phyloP scores from a whole-genome alignment of 1,140 invertebrate genomes.

The Cyclargus thomasi region DNA sequence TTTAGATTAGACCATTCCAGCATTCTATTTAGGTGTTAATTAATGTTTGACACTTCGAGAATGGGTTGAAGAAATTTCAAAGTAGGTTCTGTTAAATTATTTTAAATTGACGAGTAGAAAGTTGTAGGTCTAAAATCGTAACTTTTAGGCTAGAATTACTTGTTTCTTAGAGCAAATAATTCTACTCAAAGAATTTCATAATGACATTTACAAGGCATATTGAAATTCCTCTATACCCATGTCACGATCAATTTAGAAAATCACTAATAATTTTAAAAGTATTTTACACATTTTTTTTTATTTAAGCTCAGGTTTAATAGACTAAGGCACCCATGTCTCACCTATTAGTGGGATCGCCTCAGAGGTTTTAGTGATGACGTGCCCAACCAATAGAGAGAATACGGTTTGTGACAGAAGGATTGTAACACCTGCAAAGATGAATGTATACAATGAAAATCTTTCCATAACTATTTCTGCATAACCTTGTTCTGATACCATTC shows the following conservation, averaged over 20 bases:
- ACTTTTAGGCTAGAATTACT: neutral
- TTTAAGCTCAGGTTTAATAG: constrained; percentile 29
- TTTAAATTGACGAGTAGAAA: neutral
- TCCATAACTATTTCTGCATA: constrained; percentile 34
- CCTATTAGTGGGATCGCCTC: constrained; percentile 98
- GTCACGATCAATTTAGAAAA: constrained; percentile 23
- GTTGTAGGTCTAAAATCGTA: too few relatives aligned
- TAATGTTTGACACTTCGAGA: constrained; percentile 40
- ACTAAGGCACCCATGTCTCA: constrained; percentile 74
- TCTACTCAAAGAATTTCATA: neutral
- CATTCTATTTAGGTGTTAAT: constrained; percentile 54
- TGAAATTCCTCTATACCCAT: constrained; percentile 28
- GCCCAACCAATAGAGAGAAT: constrained; percentile 97
- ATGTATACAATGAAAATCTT: constrained; percentile 51
- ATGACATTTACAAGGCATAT: neutral
- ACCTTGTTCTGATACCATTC: constrained; percentile 29
- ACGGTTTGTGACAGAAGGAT: constrained; percentile 99
- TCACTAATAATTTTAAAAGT: constrained; percentile 12
- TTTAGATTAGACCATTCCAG: constrained; percentile 46
- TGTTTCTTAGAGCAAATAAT: neutral
- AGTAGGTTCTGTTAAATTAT: neutral
- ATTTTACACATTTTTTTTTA: constrained; percentile 17
- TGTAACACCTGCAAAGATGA: constrained; percentile 94
- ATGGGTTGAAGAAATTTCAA: constrained; percentile 45
- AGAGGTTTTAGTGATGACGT: constrained; percentile 97